Evolutionary conservation across 2,113 vertebrate species (phyloP), one percentile per base, ranked within the genome.

Genomic region (Balaeniceps rex): DNA sequence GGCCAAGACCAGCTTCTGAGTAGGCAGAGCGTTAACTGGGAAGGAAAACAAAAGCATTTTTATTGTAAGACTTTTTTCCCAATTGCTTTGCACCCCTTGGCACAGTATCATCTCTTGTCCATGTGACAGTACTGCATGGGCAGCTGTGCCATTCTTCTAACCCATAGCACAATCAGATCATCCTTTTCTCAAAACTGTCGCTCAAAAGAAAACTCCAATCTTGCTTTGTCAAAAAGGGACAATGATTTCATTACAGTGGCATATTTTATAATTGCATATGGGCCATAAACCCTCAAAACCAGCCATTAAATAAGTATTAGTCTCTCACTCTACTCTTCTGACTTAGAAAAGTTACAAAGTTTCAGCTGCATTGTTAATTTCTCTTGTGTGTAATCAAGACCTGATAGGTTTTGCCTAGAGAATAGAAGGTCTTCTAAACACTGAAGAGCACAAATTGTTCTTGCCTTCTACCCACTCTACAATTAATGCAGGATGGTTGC

Each of bases 1-100:
- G 16, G 11, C 14, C 28, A 55, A 89, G 33, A 31, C 8, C 38
- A 78, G 23, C 12, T 77, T 81, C 47, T 61, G 18, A 61, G 26
- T 4, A 81, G 40, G 7, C 17, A 78, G 15, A 21, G 14, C 31
- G 11, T 38, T 47, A 38, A 74, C 5, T 0, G 0, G 36, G 10
- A 78, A 70, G 64, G 19, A 51, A 69, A 65, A 46, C 15, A 52
- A 22, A 70, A n/a, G 13, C 0, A 0, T 2, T 0, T 66, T 80
- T 60, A 28, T 65, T 44, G 7, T 42, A n/a, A 28, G 7, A 9
- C 6, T 52, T 63, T 89, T 65, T 70, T 31, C 19, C 57, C 60
- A 46, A 14, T 33, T 89, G 18, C 31, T 72, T 68, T 83, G 21
- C 16, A 33, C 9, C 13, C 4, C 40, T 78, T 78, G 15, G 40